These are phyloP conservation scores for Eilema sororculum DNA, from an alignment of 2,888 invertebrate species.

Conservation along the genomic window DNA sequence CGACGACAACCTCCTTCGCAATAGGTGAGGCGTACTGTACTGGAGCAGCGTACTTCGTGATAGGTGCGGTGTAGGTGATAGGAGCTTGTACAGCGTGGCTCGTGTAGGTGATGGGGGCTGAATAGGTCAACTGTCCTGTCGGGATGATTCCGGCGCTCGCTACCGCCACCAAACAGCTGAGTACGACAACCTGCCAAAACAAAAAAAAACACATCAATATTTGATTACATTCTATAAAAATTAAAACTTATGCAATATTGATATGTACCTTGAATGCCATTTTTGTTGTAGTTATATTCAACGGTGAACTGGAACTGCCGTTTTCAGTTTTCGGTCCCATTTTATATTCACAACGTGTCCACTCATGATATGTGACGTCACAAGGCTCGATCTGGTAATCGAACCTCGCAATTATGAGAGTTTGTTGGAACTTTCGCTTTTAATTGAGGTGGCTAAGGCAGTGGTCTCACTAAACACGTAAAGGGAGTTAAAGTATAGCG, in stretches of 20 bases:
- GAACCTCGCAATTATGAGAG: conserved; percentile 62
- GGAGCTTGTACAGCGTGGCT: conserved; percentile 54
- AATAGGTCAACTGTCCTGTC: conserved; percentile 52
- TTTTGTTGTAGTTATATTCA: conserved; percentile 63
- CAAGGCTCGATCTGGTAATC: conserved; percentile 60
- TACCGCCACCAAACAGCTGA: conserved; percentile 65
- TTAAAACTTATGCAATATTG: conserved; percentile 6
- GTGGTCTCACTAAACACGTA: background rate
- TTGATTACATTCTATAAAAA: background rate
- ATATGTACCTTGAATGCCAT: conserved; percentile 77
- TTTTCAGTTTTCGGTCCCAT: conserved; percentile 60
- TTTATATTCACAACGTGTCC: conserved; percentile 67
- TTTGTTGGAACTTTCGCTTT: conserved; percentile 78
- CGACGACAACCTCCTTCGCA: conserved; percentile 61
- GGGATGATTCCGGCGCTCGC: conserved; percentile 67
- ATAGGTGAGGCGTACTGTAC: conserved; percentile 65
- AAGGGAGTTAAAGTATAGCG: background rate
- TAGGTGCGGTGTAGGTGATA: conserved; percentile 58
- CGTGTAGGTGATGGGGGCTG: conserved; percentile 56
- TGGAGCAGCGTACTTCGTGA: conserved; percentile 55
- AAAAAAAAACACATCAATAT: background rate
- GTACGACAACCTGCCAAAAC: conserved; percentile 63
- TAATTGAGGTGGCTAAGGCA: conserved; percentile 61
- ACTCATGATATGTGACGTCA: conserved; percentile 67
- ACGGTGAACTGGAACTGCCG: conserved; percentile 67